A percentile compares a stretch with the other conserved stretches of the same genome.
These are phyloP conservation scores for Hephaestus fuliginosus DNA, from an alignment of 2,797 vertebrate species.

Conservation along the genomic window DNA sequence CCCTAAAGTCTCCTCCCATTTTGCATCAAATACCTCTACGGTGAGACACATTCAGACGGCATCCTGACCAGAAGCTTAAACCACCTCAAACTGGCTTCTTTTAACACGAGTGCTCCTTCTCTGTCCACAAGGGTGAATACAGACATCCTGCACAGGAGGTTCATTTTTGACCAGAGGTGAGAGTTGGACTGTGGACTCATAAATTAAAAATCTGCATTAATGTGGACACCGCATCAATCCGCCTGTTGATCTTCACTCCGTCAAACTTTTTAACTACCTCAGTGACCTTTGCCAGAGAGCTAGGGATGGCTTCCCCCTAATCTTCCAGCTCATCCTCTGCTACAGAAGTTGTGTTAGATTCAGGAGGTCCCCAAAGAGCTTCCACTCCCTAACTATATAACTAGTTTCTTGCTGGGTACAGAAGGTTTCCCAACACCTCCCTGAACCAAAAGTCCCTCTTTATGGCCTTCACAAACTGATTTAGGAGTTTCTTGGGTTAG, in stretches of 20 bases:
- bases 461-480: background rate
- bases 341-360: slow-evolving; percentile 23
- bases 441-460: background rate
- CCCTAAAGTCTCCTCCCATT: background rate
- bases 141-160: slow-evolving; percentile 2
- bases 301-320: slow-evolving; percentile 8
- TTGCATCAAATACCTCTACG: background rate
- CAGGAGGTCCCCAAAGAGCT: slow-evolving; percentile 12
- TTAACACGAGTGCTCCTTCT: background rate
- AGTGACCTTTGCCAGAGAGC: slow-evolving; percentile 5
- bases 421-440: background rate
- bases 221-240: background rate
- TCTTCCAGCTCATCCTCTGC: slow-evolving; percentile 5
- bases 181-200: slow-evolving; percentile 1
- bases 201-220: slow-evolving; percentile 18
- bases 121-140: slow-evolving; percentile 1
- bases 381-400: background rate
- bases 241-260: slow-evolving; percentile 26
- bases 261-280: slow-evolving; percentile 26
- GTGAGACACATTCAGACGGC: background rate
- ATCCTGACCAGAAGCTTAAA: slow-evolving; percentile 12
- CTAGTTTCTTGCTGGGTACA: background rate
- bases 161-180: slow-evolving; percentile 10
- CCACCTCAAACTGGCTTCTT: background rate
- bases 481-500: background rate